phyloP scores from a whole-genome alignment of 2,888 invertebrate genomes.

The Lasius fuliginosus region DNA sequence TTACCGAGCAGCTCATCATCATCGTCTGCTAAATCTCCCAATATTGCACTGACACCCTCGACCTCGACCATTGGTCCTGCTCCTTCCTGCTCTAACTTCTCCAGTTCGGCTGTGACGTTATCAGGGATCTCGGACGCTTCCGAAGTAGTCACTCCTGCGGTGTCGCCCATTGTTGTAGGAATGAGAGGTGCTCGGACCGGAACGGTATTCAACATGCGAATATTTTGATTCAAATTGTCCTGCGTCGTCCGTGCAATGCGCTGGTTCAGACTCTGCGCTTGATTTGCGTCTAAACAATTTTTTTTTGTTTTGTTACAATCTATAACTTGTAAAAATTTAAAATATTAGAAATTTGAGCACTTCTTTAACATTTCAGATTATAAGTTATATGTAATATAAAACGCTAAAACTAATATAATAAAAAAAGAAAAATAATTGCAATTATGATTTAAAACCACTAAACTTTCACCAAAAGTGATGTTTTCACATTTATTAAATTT shows the following conservation, averaged over 20 bases:
- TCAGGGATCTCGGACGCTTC: slow-evolving; percentile 89
- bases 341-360: background rate
- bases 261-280: slow-evolving; percentile 79
- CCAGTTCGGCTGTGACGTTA: slow-evolving; percentile 90
- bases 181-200: slow-evolving; percentile 81
- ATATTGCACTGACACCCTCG: slow-evolving; percentile 92
- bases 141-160: slow-evolving; percentile 77
- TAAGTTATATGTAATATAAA: slow-evolving; percentile 10
- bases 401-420: background rate
- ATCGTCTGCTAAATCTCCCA: slow-evolving; percentile 94
- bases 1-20: slow-evolving; percentile 93
- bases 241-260: slow-evolving; percentile 81
- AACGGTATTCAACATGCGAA: slow-evolving; percentile 79
- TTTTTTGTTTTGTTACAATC: slow-evolving; percentile 8
- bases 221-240: slow-evolving; percentile 80
- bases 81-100: slow-evolving; percentile 91
- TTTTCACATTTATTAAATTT: background rate
- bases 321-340: background rate
- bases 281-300: slow-evolving; percentile 78
- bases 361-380: background rate
- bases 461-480: background rate
- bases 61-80: slow-evolving; percentile 88
- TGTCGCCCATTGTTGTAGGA: slow-evolving; percentile 79
- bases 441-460: background rate
- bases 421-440: background rate